Evolutionary conservation across 2,113 vertebrate species (phyloP), one percentile per base, ranked within the genome.

Genomic region (Phylloscopus whistleri): DNA sequence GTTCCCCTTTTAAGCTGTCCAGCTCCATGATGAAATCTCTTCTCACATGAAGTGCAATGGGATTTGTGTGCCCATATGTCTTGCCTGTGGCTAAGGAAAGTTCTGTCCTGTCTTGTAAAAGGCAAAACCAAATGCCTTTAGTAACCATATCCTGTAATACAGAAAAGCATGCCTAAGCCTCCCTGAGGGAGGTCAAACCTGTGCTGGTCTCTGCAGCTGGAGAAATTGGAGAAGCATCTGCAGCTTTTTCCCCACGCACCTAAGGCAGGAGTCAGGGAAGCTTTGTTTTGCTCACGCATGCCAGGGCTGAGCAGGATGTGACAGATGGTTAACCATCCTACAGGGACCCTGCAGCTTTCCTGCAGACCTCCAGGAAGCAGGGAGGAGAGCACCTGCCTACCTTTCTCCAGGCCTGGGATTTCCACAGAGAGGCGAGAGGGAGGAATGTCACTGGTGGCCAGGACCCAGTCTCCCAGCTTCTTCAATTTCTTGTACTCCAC

Each of bases 381-480:
- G 33, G 41, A 78, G 44, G 13, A 74, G 78, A 70, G 75, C 66
- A 67, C 56, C 51, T 69, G 93, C 96, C 73, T 96, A 99, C 99
- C 99, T 98, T 99, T 99, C 95, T 99, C 99, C 80, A 99, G 97
- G 87, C 98, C 98, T 9, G 98, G 98, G 96, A 99, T 99, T 97
- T 99, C 99, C 96, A 99, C 99, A 0, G 99, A 99, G 55, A 99
- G 99, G n/a, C 98, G 98, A 6, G 99, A 99, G 3, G 99, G 99
- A 33, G 99, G 99, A 96, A 99, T 99, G 97, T 99, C 98, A 17
- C 98, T 98, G 96, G 99, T 99, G 27, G 99, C 99, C 64, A 98
- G 97, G 76, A 98, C 98, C 99, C 99, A 99, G 96, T 99, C 99
- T 35, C 99, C 99, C 6, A 98, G 87, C 96, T 99, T 99, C 95